Evolutionary conservation across 2,888 invertebrate genomes (phyloP).

Genomic region (Busseola fusca): DNA sequence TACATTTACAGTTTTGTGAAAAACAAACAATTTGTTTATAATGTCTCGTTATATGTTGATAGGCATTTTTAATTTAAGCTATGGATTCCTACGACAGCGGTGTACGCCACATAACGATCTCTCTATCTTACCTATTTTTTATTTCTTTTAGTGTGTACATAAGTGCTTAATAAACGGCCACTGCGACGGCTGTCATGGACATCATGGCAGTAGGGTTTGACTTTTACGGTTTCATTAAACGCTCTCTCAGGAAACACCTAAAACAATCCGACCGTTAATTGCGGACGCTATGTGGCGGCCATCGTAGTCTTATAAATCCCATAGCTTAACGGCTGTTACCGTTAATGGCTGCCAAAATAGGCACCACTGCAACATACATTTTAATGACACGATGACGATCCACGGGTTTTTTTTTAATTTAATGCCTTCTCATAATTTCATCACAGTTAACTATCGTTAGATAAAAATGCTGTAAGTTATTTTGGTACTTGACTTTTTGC

Average conservation of each 20-base stretch:
- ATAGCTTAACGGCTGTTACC: neutral
- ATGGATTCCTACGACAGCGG: neutral
- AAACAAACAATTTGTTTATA: neutral
- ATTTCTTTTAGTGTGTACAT: too few species aligned
- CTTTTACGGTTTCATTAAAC: neutral
- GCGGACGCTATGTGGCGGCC: neutral
- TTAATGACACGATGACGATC: neutral
- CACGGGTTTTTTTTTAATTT: neutral
- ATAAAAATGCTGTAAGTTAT: conserved; percentile 8
- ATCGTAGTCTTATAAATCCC: neutral
- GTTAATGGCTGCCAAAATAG: neutral
- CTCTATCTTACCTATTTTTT: too few species aligned
- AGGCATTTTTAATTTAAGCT: neutral
- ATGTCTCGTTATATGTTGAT: neutral
- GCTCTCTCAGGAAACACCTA: neutral
- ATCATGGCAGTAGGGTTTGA: neutral
- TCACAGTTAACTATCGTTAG: neutral
- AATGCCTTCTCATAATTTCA: neutral
- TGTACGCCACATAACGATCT: neutral
- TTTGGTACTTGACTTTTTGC: conserved; percentile 1
- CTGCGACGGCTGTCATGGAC: neutral
- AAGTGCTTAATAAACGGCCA: neutral
- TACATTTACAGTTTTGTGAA: too few species aligned
- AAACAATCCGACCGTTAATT: neutral
- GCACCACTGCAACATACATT: neutral